A percentile compares a stretch with the other conserved stretches of the same genome.
Conservation (phyloP, 2,113 vertebrate genomes). For the Theristicus caerulescens region DNA sequence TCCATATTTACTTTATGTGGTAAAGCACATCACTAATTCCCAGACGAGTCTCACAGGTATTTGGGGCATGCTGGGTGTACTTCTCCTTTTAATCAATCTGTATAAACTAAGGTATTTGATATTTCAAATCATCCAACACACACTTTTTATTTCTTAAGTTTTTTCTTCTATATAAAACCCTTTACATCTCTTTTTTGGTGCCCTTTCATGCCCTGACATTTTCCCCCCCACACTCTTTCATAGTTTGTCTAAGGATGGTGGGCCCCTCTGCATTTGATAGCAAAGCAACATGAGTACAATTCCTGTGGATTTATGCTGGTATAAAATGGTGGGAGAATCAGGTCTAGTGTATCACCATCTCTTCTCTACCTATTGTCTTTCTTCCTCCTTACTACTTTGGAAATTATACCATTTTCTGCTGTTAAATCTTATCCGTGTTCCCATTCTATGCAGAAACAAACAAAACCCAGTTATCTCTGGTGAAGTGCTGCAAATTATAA, state of each 20-base stretch:
- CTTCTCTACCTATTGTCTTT: neutral
- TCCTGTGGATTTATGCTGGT: neutral
- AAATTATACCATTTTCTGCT: neutral
- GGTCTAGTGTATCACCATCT: neutral
- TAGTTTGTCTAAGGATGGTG: neutral
- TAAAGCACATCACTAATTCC: neutral
- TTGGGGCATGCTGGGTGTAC: neutral
- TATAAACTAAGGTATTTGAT: neutral
- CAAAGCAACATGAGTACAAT: neutral
- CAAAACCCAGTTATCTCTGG: neutral
- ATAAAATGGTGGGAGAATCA: neutral
- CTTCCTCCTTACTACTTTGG: neutral
- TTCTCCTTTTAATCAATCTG: neutral
- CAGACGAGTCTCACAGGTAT: neutral
- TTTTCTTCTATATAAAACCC: neutral
- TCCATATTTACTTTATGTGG: neutral
- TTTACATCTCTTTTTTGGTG: neutral
- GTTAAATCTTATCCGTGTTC: neutral
- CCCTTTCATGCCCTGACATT: neutral
- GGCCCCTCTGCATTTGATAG: neutral
- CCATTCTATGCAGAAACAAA: neutral
- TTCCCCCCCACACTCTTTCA: neutral
- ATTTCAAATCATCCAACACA: neutral
- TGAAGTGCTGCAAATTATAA: neutral
- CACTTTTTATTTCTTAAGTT: neutral